Evolutionary conservation across 2,113 vertebrate species (phyloP).

Genomic region (Hylia prasina): DNA sequence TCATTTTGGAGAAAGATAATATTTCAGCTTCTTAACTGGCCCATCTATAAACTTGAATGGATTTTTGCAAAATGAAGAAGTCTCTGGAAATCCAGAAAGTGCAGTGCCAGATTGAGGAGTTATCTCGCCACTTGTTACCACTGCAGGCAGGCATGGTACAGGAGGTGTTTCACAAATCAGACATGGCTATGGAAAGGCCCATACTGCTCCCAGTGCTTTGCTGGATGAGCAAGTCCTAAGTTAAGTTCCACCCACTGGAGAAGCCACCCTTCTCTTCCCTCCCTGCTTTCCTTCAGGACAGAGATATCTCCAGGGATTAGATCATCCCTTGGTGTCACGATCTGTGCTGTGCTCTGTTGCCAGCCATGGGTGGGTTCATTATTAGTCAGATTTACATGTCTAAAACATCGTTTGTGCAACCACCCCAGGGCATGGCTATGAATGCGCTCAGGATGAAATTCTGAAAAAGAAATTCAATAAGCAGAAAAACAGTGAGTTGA

Average conservation of each 20-base stretch:
- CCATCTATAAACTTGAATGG: neutral
- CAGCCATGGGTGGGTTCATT: constrained; percentile 1
- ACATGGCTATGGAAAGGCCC: neutral
- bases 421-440: neutral
- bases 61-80: neutral
- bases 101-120: neutral
- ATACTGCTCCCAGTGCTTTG: neutral
- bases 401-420: constrained; percentile 34
- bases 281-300: neutral
- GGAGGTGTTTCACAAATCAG: neutral
- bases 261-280: neutral
- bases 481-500: neutral
- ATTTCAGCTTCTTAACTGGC: neutral
- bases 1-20: neutral
- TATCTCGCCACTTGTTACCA: fast-evolving
- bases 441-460: neutral
- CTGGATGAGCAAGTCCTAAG: neutral
- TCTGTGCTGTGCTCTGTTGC: neutral
- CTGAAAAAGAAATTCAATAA: neutral
- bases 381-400: constrained; percentile 44
- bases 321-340: neutral
- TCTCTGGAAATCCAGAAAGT: neutral
- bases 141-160: neutral
- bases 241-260: neutral
- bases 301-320: constrained; percentile 23